Conservation (phyloP, 2,113 vertebrate species). For the Pterocles orientalis region DNA sequence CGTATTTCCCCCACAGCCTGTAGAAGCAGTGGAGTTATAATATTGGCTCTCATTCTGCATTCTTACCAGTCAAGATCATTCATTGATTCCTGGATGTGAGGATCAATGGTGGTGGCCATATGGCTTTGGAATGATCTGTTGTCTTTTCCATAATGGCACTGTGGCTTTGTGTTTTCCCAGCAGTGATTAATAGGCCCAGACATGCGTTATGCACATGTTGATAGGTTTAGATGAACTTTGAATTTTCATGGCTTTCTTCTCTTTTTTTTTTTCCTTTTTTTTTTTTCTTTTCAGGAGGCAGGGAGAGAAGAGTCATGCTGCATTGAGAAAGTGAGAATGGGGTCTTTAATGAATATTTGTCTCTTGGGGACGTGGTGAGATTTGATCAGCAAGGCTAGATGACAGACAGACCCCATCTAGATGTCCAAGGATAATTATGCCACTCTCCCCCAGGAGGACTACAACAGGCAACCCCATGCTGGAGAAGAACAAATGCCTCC, state of each 20-base stretch:
- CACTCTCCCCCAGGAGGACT: background rate
- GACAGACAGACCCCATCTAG: background rate
- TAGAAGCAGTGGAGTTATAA: slow-evolving; percentile 8
- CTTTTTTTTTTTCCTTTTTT: background rate
- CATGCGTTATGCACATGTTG: slow-evolving; percentile 67
- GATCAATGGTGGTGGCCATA: slow-evolving; percentile 64
- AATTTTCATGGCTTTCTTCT: slow-evolving; percentile 48
- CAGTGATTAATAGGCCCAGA: slow-evolving; percentile 66
- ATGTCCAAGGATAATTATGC: background rate
- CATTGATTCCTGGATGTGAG: slow-evolving; percentile 52
- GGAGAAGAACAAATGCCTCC: background rate
- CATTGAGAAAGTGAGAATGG: background rate
- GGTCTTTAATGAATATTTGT: background rate
- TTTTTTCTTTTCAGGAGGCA: background rate
- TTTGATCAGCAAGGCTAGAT: background rate
- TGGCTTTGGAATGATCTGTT: slow-evolving; percentile 65
- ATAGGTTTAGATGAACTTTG: slow-evolving; percentile 55
- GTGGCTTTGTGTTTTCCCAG: slow-evolving; percentile 58
- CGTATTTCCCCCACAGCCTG: slow-evolving; percentile 7
- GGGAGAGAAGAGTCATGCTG: background rate
- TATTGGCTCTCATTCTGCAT: slow-evolving; percentile 52
- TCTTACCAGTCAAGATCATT: slow-evolving; percentile 67
- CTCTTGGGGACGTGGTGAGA: background rate
- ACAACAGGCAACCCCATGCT: background rate
- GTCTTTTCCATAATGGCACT: slow-evolving; percentile 62